phyloP scores from a whole-genome alignment of 2,797 vertebrate genomes.

The Rhinoraja longicauda region DNA sequence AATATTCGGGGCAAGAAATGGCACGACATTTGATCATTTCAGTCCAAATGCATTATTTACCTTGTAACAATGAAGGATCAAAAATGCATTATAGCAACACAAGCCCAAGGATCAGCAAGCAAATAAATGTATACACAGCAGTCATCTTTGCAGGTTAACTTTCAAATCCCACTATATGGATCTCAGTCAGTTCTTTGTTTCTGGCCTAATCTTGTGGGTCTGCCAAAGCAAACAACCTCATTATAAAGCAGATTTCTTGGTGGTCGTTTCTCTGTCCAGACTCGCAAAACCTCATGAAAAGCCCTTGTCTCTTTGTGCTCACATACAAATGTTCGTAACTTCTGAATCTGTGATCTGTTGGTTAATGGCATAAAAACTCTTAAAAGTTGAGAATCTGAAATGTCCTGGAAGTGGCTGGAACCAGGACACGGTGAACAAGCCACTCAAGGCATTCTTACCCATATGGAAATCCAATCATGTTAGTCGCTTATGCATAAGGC shows the following conservation, averaged over 20 bases:
- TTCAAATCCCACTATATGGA: not conserved
- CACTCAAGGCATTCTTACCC: not conserved
- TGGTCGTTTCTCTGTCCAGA: slow-evolving; percentile 2
- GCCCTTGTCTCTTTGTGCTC: not conserved
- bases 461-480: not conserved
- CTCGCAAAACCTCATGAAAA: not conserved
- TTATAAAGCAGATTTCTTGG: not conserved
- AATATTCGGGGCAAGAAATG: not conserved
- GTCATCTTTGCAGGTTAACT: not conserved
- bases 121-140: not conserved
- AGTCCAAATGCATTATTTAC: not conserved
- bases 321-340: not conserved
- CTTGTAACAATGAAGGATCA: not conserved
- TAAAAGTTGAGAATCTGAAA: not conserved
- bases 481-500: not conserved
- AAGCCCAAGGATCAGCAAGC: not conserved
- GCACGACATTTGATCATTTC: not conserved
- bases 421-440: not conserved
- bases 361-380: not conserved
- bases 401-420: not conserved
- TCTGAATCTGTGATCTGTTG: not conserved
- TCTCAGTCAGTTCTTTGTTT: slow-evolving; percentile 22
- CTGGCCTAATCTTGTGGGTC: not conserved
- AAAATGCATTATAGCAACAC: not conserved
- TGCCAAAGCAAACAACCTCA: slow-evolving; percentile 19